A percentile compares a stretch with the other conserved stretches of the same genome.
Conservation (phyloP, 2,888 invertebrate species). For the Perithous albicinctus region DNA sequence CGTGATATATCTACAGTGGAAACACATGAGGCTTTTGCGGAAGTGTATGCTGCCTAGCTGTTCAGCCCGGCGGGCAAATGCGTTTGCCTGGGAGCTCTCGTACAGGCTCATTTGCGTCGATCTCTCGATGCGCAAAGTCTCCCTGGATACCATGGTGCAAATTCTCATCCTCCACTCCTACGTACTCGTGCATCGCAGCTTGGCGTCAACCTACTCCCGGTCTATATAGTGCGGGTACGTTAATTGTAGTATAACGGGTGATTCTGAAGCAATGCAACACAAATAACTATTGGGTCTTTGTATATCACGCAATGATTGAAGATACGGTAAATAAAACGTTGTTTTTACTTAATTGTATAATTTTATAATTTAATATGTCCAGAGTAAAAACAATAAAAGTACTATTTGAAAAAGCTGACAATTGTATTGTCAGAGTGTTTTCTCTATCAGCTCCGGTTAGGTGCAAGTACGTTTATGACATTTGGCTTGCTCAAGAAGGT, state of each 20-base stretch:
- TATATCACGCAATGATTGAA: neutral
- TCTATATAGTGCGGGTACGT: slow-evolving; percentile 2
- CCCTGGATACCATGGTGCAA: slow-evolving; percentile 46
- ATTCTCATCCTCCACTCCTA: slow-evolving; percentile 41
- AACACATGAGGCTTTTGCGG: slow-evolving; percentile 1
- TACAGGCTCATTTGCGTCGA: slow-evolving; percentile 58
- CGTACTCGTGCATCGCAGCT: slow-evolving; percentile 25
- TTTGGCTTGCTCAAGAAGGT: too few relatives aligned
- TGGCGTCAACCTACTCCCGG: slow-evolving; percentile 44
- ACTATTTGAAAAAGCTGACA: too few relatives aligned
- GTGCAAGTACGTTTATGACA: too few relatives aligned
- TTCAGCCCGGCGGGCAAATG: slow-evolving; percentile 38
- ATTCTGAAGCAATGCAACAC: neutral
- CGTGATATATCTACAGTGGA: slow-evolving; percentile 17
- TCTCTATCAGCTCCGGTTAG: too few relatives aligned
- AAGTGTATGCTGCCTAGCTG: neutral
- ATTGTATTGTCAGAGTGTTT: too few relatives aligned
- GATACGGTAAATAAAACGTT: too few relatives aligned
- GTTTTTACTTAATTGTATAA: too few relatives aligned
- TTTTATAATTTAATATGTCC: too few relatives aligned
- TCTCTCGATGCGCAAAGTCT: slow-evolving; percentile 49
- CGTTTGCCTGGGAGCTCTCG: slow-evolving; percentile 49
- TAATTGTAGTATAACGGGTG: slow-evolving; percentile 33
- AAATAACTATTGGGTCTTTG: neutral
- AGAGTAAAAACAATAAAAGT: too few relatives aligned